Conservation (phyloP, 2,888 invertebrate species). For the Callosobruchus maculatus region DNA sequence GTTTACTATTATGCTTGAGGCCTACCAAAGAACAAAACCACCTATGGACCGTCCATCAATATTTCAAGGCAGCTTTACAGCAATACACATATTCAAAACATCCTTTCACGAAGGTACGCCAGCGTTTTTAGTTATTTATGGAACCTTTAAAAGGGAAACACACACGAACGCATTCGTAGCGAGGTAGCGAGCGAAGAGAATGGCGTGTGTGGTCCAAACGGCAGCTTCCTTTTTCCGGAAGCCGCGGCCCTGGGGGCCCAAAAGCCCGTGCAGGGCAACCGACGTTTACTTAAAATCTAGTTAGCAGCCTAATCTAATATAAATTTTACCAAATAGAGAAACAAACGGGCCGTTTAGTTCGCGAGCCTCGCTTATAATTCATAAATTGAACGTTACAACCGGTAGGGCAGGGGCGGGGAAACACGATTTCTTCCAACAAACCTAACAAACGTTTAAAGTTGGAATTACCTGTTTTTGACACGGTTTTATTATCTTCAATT, state of each 20-base stretch:
- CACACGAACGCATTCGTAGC: background rate
- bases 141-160: background rate
- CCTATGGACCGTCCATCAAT: background rate
- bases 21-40: background rate
- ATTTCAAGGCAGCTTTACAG: background rate
- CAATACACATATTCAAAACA: background rate
- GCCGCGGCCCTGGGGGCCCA: background rate
- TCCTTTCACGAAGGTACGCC: background rate
- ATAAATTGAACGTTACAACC: conserved; percentile 52
- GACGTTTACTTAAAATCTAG: conserved; percentile 37
- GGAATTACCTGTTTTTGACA: no score
- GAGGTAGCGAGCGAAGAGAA: background rate
- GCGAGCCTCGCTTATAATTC: conserved; percentile 46
- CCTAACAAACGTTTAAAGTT: no score
- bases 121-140: background rate
- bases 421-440: background rate
- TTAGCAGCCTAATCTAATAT: conserved; percentile 45
- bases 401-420: background rate
- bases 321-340: conserved; percentile 42
- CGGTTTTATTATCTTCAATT: no score
- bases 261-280: conserved; percentile 7
- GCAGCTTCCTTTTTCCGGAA: background rate
- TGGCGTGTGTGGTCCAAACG: background rate
- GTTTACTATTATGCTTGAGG: background rate
- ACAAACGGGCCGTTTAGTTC: conserved; percentile 26